These are phyloP conservation scores for Sinohyriopsis cumingii DNA, from an alignment of 2,888 invertebrate genomes.

Conservation along the genomic window DNA sequence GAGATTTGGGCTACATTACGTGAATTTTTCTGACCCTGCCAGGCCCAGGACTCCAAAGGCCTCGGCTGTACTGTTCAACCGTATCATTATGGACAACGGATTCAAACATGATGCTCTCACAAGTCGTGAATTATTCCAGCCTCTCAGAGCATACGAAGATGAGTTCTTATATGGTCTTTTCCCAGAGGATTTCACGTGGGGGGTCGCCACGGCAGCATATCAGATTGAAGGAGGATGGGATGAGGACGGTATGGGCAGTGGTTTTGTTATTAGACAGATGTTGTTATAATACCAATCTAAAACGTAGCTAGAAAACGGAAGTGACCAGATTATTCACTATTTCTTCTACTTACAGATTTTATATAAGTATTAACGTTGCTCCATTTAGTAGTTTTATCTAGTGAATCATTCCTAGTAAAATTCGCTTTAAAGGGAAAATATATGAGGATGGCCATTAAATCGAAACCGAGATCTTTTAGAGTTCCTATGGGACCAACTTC, in stretches of 20 bases:
- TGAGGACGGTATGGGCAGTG: constrained; percentile 66
- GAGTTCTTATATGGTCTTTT: constrained; percentile 37
- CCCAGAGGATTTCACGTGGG: constrained; percentile 55
- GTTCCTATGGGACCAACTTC: too few species aligned
- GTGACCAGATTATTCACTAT: too few species aligned
- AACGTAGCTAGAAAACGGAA: too few species aligned
- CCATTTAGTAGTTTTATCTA: too few species aligned
- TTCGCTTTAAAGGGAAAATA: too few species aligned
- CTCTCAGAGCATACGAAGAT: constrained; percentile 18
- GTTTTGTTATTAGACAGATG: background rate
- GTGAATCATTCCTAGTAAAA: too few species aligned
- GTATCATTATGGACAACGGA: constrained; percentile 53
- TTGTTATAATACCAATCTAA: too few species aligned
- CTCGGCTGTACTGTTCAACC: constrained; percentile 72
- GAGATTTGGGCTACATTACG: constrained; percentile 81
- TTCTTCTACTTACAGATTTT: too few species aligned
- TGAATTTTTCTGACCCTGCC: constrained; percentile 81
- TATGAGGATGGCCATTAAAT: too few species aligned
- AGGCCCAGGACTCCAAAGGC: constrained; percentile 80
- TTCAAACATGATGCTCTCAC: constrained; percentile 29
- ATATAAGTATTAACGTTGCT: too few species aligned
- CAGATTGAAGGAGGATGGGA: constrained; percentile 81
- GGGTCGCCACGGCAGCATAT: constrained; percentile 74
- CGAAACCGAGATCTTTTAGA: too few species aligned
- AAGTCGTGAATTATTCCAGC: background rate